Evolutionary conservation across 2,113 vertebrate species (phyloP), one percentile per base, ranked within the genome.

Genomic region (Campylomormyrus numenius): DNA sequence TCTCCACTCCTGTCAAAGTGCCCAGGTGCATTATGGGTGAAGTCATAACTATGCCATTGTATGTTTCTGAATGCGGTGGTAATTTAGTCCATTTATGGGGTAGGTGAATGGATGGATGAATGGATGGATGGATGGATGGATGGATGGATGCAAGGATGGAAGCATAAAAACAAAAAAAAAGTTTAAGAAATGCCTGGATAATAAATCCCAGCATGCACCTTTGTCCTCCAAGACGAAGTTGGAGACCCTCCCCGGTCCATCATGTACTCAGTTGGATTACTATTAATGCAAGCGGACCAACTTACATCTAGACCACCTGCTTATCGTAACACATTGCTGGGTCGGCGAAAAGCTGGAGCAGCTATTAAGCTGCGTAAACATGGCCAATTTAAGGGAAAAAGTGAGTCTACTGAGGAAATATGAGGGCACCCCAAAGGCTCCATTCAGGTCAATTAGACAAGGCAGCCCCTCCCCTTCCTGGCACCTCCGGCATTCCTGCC

Each of bases 401-500:
- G 50, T 9, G 85, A 87, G 19, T 85, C 83, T 85, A n/a, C 8
- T 46, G 74, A 19, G 74, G 0, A 42, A 80, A 80, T 6, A 80
- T 39, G 45, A 85, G 83, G 5, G 19, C 7, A 1, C 56, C 45
- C 85, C n/a, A 86, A 27, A 86, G 50, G 13, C 27, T 35, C 50
- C 48, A 35, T 53, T 39, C 27, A 31, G n/a, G n/a, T 87, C 15
- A 13, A 53, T 56, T 3, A 31, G n/a, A 35, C 11, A 35, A 0
- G 1, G 45, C 74, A 48, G 11, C 53, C 10, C 6, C 24, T 46
- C 31, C 8, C 21, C 74, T 31, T 70, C 35, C 21, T 0, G 42
- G 46, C 74, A 90, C 56, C 70, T 24, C 74, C 17, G 42, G 35
- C 56, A 24, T 52, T 50, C 86, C 87, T 80, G 66, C 84, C 90